Conservation (phyloP, 2,888 invertebrate genomes). For the Graphium colonna region DNA sequence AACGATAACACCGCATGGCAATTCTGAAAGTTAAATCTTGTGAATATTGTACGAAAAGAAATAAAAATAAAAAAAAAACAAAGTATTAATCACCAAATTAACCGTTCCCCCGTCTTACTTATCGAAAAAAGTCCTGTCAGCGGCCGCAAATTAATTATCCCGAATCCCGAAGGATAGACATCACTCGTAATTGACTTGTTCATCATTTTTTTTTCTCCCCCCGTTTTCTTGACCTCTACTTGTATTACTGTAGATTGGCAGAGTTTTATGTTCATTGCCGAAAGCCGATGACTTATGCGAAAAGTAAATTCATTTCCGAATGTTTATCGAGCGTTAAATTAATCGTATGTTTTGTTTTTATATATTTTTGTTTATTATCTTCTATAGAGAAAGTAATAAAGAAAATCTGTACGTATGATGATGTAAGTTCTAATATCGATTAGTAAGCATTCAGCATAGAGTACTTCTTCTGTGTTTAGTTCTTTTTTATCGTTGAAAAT, state of each 20-base stretch:
- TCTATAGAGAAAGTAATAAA: too few relatives aligned
- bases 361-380: neutral
- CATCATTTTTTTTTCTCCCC: slow-evolving; percentile 40
- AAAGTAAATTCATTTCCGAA: slow-evolving; percentile 7
- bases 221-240: slow-evolving; percentile 27
- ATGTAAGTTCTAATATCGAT: too few relatives aligned
- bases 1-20: too few relatives aligned
- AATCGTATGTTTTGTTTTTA: neutral
- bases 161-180: slow-evolving; percentile 42
- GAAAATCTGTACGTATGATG: too few relatives aligned
- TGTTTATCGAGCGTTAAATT: slow-evolving; percentile 5
- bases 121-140: slow-evolving; percentile 53
- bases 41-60: too few relatives aligned
- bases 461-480: too few relatives aligned
- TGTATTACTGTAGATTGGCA: slow-evolving; percentile 13
- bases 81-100: slow-evolving; percentile 52
- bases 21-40: too few relatives aligned
- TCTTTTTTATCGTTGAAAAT: too few relatives aligned
- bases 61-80: slow-evolving; percentile 30
- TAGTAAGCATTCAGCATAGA: too few relatives aligned
- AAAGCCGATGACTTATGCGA: slow-evolving; percentile 7
- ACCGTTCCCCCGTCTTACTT: slow-evolving; percentile 50
- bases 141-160: slow-evolving; percentile 54
- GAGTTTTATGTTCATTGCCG: slow-evolving; percentile 4
- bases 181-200: slow-evolving; percentile 52